Percentiles rank a stretch among this genome's conserved stretches.
These are phyloP conservation scores for Leuctra nigra DNA, from an alignment of 2,888 invertebrate species.

Conservation along the genomic window DNA sequence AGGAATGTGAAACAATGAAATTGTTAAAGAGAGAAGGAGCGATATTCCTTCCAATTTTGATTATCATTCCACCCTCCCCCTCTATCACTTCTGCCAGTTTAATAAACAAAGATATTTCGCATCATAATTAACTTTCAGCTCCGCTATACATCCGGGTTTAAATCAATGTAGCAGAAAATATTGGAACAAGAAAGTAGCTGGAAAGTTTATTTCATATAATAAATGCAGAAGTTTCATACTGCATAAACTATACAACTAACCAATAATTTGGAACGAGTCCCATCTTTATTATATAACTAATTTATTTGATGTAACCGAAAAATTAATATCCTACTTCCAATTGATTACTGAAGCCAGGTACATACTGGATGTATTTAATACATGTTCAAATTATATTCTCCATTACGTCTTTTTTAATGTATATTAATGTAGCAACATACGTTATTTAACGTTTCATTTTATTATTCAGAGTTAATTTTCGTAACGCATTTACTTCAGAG, in stretches of 20 bases:
- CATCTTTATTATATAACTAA: neutral
- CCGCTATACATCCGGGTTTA: slow-evolving; percentile 1
- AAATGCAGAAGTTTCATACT: no score
- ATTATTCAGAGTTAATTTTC: no score
- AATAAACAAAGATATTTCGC: slow-evolving; percentile 27
- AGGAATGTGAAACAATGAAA: slow-evolving; percentile 14
- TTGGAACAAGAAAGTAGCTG: slow-evolving; percentile 4
- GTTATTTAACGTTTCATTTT: no score
- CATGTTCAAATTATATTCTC: no score
- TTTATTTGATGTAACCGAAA: neutral
- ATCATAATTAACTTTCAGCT: slow-evolving; percentile 26
- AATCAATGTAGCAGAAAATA: slow-evolving; percentile 1
- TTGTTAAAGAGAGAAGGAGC: neutral
- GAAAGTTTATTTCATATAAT: neutral
- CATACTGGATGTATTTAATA: no score
- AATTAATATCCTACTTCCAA: no score
- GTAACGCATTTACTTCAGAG: no score
- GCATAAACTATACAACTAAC: no score
- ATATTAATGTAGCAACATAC: no score
- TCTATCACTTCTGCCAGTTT: slow-evolving; percentile 4
- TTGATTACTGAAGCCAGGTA: no score
- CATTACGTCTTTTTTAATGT: no score
- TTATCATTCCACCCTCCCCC: slow-evolving; percentile 1
- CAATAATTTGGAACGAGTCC: neutral
- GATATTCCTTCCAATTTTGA: slow-evolving; percentile 9